Evolutionary conservation across 2,888 invertebrate species (phyloP), one percentile per base, ranked within the genome.

Genomic region (Elmis aenea): DNA sequence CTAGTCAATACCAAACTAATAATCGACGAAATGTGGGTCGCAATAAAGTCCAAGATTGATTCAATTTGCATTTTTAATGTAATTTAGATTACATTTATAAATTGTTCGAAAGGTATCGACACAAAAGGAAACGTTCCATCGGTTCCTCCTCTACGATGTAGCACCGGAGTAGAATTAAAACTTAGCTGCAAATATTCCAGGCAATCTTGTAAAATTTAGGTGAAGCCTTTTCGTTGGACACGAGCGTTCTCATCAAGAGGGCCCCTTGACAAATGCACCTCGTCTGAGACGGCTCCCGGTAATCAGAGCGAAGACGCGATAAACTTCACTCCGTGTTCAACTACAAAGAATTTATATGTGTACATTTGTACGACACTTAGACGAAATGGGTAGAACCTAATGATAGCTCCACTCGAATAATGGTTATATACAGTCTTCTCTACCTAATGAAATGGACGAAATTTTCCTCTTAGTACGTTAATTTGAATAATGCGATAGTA

Each of bases 321-420:
- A 50, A 48, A 47, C 54, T 55, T 53, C 52, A 53, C 54, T 55
- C 52, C 51, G 42, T 46, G 53, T 50, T 53, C 54, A 54, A 50
- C 51, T 52, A 50, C 52, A 55, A 57, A 55, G 57, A 57, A 56
- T 55, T 57, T 55, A 54, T 56, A 56, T 52, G 54, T 55, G 50
- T 54, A 51, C 57, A 57, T 55, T 55, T 54, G 55, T 54, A 52
- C 48, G 52, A 52, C 51, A 50, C 50, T 56, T 54, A 54, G 48
- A 49, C 46, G 49, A 45, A 56, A 56, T 52, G 54, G 54, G 48
- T 48, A 43, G 45, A 46, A 45, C 50, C 46, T 54, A 50, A 54
- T 52, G 52, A 54, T 46, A 46, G 48, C 43, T 47, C 45, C 25
- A 31, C 34, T 45, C 41, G 26, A 23, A 30, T 29, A 33, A 26